These are phyloP conservation scores for Oncopeltus fasciatus DNA, from an alignment of 1,140 invertebrate species.

Conservation along the genomic window DNA sequence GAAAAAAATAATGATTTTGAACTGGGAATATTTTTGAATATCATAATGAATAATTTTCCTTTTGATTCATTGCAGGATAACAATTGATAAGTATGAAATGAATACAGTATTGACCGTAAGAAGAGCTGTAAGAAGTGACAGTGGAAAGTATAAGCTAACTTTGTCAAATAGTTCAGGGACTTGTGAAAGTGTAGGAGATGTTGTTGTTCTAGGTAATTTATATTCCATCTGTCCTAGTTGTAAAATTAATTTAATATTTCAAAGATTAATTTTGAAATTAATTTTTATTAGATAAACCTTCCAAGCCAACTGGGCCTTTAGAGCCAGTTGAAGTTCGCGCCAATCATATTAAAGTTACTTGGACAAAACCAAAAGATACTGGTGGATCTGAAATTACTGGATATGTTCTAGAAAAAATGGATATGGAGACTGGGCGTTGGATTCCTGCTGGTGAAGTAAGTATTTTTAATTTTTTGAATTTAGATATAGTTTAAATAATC, in stretches of 20 bases:
- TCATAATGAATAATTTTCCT: no score
- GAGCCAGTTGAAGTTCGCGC: conserved; percentile 74
- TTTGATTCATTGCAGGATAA: conserved; percentile 38
- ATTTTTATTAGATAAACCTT: conserved; percentile 56
- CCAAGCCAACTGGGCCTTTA: conserved; percentile 68
- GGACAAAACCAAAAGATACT: conserved; percentile 87
- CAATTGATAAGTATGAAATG: conserved; percentile 75
- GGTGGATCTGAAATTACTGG: conserved; percentile 86
- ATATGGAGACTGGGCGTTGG: conserved; percentile 82
- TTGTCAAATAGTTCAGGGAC: conserved; percentile 72
- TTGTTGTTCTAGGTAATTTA: conserved; percentile 65
- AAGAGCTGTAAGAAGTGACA: conserved; percentile 69
- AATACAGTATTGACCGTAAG: conserved; percentile 84
- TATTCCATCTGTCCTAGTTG: no score
- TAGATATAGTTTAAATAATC: no score
- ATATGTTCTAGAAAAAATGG: conserved; percentile 95
- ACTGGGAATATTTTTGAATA: no score
- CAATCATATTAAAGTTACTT: conserved; percentile 84
- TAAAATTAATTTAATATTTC: no score
- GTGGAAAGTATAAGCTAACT: conserved; percentile 76
- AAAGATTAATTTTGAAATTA: no score
- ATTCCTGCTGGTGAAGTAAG: conserved; percentile 73
- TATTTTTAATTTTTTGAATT: no score
- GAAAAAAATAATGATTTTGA: no score
- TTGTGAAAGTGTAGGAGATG: conserved; percentile 67